Evolutionary conservation across 2,113 vertebrate species (phyloP).

Genomic region (Actinemys pallida): DNA sequence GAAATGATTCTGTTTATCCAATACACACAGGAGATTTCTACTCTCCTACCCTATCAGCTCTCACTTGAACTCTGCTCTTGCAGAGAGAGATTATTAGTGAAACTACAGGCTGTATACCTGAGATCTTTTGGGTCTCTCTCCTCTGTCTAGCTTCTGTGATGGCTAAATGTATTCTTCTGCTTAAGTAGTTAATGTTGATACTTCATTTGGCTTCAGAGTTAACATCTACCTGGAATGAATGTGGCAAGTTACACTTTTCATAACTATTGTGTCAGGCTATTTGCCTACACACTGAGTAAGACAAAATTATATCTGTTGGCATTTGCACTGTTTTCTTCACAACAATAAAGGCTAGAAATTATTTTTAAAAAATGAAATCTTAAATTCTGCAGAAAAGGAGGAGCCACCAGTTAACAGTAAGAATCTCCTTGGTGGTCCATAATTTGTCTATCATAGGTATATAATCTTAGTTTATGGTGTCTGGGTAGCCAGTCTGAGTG

Average conservation of each 20-base stretch:
- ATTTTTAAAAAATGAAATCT: not conserved
- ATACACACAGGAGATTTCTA: not conserved
- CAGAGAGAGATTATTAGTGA: not conserved
- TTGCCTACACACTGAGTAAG: not conserved
- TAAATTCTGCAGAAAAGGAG: slow-evolving; percentile 9
- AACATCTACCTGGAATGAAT: not conserved
- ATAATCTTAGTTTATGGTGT: not conserved
- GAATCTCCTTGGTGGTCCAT: not conserved
- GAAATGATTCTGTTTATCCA: not conserved
- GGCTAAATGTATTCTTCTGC: not conserved
- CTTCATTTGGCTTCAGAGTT: not conserved
- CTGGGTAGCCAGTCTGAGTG: not conserved
- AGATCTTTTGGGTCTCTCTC: not conserved
- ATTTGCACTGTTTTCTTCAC: not conserved
- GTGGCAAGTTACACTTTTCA: not conserved
- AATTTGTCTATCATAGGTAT: not conserved
- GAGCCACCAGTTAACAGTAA: not conserved
- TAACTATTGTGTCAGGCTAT: not conserved
- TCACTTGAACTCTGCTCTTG: not conserved
- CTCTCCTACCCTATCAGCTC: not conserved
- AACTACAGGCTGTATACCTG: not conserved
- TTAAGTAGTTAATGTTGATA: not conserved
- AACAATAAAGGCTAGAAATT: not conserved
- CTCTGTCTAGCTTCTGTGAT: not conserved
- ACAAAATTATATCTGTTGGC: not conserved